These are phyloP conservation scores for Heteropelma amictum DNA, from an alignment of 2,888 invertebrate species.

Conservation along the genomic window DNA sequence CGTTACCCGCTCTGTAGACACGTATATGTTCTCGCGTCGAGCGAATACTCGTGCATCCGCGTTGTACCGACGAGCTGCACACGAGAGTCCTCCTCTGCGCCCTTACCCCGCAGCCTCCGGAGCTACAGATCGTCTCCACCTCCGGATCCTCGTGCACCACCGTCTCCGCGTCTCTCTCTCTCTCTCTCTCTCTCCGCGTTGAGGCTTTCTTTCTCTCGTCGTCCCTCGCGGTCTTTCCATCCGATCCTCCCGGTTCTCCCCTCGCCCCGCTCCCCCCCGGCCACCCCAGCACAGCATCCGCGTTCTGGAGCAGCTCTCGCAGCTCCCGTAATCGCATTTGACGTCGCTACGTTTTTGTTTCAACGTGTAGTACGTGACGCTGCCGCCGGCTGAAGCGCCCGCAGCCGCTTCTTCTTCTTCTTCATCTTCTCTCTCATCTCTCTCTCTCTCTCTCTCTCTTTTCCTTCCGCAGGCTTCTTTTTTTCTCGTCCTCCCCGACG, in stretches of 20 bases:
- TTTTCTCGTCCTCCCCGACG: not conserved
- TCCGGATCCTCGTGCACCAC: constrained; percentile 60
- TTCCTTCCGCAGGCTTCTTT: not conserved
- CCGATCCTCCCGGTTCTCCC: constrained; percentile 40
- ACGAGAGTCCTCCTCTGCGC: constrained; percentile 51
- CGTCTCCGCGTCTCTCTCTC: constrained; percentile 47
- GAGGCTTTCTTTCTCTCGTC: constrained; percentile 17
- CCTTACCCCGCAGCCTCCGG: constrained; percentile 76
- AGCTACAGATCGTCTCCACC: constrained; percentile 78
- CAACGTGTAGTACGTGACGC: constrained; percentile 77
- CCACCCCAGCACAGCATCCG: constrained; percentile 74
- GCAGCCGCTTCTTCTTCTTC: constrained; percentile 60
- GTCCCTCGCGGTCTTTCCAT: constrained; percentile 40
- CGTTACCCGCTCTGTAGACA: not conserved
- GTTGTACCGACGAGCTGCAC: constrained; percentile 10
- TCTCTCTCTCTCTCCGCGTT: constrained; percentile 51
- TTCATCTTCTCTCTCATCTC: constrained; percentile 15
- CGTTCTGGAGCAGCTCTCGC: constrained; percentile 76
- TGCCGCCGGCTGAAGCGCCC: constrained; percentile 67
- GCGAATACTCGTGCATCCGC: not conserved
- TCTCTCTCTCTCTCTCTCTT: constrained; percentile 11
- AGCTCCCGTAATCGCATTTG: constrained; percentile 77
- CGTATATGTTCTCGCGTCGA: not conserved
- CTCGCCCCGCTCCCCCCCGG: constrained; percentile 53
- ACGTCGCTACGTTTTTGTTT: constrained; percentile 78